These are phyloP conservation scores for Todus mexicanus DNA, from an alignment of 2,797 vertebrate species.

Conservation along the genomic window DNA sequence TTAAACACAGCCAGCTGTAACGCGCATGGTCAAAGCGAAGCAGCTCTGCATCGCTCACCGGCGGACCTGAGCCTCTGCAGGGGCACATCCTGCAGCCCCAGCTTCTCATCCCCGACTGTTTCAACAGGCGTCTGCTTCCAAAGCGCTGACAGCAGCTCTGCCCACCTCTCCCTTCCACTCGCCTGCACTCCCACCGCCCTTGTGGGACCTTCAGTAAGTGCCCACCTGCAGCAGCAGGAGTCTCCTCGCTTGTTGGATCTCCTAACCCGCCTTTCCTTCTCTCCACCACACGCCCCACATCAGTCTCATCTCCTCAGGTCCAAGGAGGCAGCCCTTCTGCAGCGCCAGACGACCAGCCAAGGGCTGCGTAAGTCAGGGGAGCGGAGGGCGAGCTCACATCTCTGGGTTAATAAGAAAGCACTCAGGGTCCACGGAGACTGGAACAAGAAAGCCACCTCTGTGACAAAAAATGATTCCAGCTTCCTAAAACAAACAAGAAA, in stretches of 20 bases:
- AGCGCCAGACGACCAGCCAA: not conserved
- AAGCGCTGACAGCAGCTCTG: not conserved
- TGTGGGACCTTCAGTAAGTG: fast-evolving
- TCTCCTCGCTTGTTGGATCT: not conserved
- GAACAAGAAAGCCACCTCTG: not conserved
- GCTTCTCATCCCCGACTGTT: fast-evolving
- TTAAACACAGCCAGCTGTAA: too few relatives aligned
- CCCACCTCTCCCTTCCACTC: not conserved
- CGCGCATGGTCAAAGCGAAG: too few relatives aligned
- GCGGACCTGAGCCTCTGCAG: fast-evolving
- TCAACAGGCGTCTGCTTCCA: not conserved
- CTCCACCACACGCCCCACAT: not conserved
- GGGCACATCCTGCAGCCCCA: not conserved
- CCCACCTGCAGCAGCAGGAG: fast-evolving
- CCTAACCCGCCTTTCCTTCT: not conserved
- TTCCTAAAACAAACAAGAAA: not conserved
- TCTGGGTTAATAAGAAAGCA: not conserved
- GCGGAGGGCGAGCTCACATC: not conserved
- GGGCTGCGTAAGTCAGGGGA: not conserved
- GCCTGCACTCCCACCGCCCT: not conserved
- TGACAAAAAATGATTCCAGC: not conserved
- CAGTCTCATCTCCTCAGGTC: not conserved
- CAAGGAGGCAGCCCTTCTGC: not conserved
- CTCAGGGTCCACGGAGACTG: not conserved
- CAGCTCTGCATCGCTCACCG: fast-evolving